Evolutionary conservation across 2,888 invertebrate genomes (phyloP).

Genomic region (Yponomeuta plumbellus): DNA sequence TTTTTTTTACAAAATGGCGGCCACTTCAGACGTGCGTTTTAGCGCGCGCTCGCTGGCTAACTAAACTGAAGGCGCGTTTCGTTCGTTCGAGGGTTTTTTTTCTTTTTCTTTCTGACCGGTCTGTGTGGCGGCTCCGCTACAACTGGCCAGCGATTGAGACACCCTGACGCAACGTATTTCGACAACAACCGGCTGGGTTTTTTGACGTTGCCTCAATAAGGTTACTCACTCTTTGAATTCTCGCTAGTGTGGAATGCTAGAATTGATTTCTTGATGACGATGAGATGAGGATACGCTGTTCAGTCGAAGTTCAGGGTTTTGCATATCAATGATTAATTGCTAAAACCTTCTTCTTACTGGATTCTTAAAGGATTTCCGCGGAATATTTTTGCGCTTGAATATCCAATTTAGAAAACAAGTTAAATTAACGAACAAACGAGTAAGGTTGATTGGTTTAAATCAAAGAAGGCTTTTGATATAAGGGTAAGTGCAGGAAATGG

Average conservation of each 20-base stretch:
- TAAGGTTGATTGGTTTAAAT: too few species aligned
- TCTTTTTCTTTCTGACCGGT: conserved; percentile 42
- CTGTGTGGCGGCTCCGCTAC: conserved; percentile 25
- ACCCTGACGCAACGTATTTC: conserved; percentile 66
- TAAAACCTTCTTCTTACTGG: not conserved
- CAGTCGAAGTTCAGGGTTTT: not conserved
- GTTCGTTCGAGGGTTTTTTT: conserved; percentile 40
- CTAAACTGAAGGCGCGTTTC: conserved; percentile 39
- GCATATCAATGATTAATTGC: not conserved
- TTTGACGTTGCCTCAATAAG: conserved; percentile 49
- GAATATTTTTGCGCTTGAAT: not conserved
- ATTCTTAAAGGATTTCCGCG: not conserved
- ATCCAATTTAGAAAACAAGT: too few species aligned
- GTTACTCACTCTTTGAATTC: conserved; percentile 28
- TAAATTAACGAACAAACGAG: too few species aligned
- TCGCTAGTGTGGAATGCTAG: not conserved
- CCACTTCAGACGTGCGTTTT: conserved; percentile 39
- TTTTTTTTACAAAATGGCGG: conserved; percentile 30
- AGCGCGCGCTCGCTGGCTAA: conserved; percentile 51
- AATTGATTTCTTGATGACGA: not conserved
- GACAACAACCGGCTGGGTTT: conserved; percentile 50
- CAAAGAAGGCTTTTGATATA: too few species aligned
- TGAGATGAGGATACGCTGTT: too few species aligned
- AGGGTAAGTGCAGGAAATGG: too few species aligned
- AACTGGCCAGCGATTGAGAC: conserved; percentile 1